Conservation (phyloP, 2,888 invertebrate genomes). For the Athalia circularis region DNA sequence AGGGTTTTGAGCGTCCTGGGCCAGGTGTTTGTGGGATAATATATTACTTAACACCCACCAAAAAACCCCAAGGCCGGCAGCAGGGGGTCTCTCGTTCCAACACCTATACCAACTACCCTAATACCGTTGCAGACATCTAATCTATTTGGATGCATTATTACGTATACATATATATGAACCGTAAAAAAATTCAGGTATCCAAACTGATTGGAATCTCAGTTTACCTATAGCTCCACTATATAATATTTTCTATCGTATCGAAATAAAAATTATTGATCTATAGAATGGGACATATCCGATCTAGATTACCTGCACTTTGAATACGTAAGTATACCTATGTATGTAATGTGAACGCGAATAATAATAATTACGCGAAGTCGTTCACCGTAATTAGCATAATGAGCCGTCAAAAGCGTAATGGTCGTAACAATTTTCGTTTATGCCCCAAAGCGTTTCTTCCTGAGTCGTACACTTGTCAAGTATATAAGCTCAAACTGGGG, state of each 20-base stretch:
- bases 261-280: too few species aligned
- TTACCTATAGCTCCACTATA: not conserved
- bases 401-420: slow-evolving; percentile 35
- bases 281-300: too few species aligned
- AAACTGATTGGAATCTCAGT: slow-evolving; percentile 31
- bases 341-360: too few species aligned
- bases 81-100: slow-evolving; percentile 52
- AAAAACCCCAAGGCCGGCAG: slow-evolving; percentile 51
- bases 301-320: too few species aligned
- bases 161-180: slow-evolving; percentile 8
- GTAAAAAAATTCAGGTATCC: not conserved
- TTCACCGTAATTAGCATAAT: slow-evolving; percentile 37
- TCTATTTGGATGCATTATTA: slow-evolving; percentile 53
- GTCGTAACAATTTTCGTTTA: slow-evolving; percentile 24
- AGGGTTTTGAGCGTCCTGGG: slow-evolving; percentile 33
- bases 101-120: slow-evolving; percentile 8
- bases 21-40: slow-evolving; percentile 69
- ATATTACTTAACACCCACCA: slow-evolving; percentile 69
- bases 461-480: slow-evolving; percentile 29
- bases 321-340: too few species aligned
- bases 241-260: not conserved
- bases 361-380: slow-evolving; percentile 9
- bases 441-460: slow-evolving; percentile 6
- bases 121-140: slow-evolving; percentile 39
- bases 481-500: slow-evolving; percentile 7